These are phyloP conservation scores for Kryptolebias marmoratus DNA, from an alignment of 2,113 vertebrate genomes.

Conservation along the genomic window DNA sequence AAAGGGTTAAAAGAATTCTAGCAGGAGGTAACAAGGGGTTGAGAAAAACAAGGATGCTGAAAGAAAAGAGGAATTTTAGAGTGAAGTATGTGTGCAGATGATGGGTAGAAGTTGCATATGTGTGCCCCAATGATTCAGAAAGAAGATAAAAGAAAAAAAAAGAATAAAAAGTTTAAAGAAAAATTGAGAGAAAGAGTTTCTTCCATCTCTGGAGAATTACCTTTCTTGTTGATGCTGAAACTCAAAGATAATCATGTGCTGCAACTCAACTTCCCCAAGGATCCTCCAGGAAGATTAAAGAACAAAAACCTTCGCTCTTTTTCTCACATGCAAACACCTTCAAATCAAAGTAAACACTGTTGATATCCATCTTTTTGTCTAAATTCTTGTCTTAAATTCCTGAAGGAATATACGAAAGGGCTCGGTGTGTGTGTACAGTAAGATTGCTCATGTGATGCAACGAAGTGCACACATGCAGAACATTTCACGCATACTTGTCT, in stretches of 20 bases:
- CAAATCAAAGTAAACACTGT: constrained; percentile 29
- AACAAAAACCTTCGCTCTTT: constrained; percentile 29
- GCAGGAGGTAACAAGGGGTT: constrained; percentile 6
- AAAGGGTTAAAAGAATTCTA: neutral
- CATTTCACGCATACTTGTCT: neutral
- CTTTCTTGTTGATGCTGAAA: constrained; percentile 34
- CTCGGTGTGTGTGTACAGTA: neutral
- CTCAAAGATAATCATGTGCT: constrained; percentile 66
- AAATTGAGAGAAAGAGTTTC: constrained; percentile 18
- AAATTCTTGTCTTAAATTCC: constrained; percentile 31
- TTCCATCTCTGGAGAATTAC: constrained; percentile 55
- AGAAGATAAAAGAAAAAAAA: constrained; percentile 15
- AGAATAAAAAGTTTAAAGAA: constrained; percentile 33
- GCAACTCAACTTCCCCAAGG: constrained; percentile 53
- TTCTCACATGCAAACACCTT: neutral
- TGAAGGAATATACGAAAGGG: constrained; percentile 9
- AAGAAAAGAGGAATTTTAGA: constrained; percentile 2
- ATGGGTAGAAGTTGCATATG: neutral
- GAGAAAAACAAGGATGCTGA: constrained; percentile 10
- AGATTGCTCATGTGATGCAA: neutral
- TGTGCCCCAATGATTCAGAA: constrained; percentile 10
- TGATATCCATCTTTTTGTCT: constrained; percentile 22
- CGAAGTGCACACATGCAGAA: constrained; percentile 9
- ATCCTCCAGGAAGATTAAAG: constrained; percentile 47
- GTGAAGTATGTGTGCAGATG: neutral